Percentiles rank a stretch among this genome's conserved stretches.
Evolutionary conservation across 2,797 vertebrate genomes (phyloP).

Genomic region (Pteropus rufus): DNA sequence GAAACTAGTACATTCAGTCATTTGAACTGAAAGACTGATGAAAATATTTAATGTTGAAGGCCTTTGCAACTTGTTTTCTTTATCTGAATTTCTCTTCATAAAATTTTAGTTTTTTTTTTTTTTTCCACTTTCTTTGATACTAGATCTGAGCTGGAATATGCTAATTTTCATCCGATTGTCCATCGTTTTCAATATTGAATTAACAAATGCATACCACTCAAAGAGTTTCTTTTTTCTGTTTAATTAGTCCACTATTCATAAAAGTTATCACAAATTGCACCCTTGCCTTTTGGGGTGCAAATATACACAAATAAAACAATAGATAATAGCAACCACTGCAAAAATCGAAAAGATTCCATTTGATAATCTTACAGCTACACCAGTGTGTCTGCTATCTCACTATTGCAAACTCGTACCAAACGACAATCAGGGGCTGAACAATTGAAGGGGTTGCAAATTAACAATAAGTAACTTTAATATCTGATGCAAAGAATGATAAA

Average conservation of each 20-base stretch:
- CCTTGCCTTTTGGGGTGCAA: not conserved
- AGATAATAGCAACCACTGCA: not conserved
- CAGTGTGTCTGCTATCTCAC: not conserved
- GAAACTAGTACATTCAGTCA: not conserved
- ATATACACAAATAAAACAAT: not conserved
- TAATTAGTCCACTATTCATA: not conserved
- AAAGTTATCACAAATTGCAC: not conserved
- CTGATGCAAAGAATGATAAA: not conserved
- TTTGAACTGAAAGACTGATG: not conserved
- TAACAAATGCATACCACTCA: not conserved
- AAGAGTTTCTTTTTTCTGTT: not conserved
- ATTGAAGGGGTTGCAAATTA: not conserved
- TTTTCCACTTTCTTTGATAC: not conserved
- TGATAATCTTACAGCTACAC: not conserved
- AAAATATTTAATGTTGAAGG: not conserved
- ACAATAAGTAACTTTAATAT: not conserved
- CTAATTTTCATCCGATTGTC: not conserved
- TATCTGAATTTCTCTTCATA: not conserved
- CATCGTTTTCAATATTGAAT: not conserved
- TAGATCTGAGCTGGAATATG: not conserved
- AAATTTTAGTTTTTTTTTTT: not conserved
- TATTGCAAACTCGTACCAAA: not conserved
- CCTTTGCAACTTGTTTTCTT: not conserved
- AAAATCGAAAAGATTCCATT: not conserved
- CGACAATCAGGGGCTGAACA: not conserved